These are phyloP conservation scores for Empis livida DNA, from an alignment of 2,888 invertebrate genomes.

Conservation along the genomic window DNA sequence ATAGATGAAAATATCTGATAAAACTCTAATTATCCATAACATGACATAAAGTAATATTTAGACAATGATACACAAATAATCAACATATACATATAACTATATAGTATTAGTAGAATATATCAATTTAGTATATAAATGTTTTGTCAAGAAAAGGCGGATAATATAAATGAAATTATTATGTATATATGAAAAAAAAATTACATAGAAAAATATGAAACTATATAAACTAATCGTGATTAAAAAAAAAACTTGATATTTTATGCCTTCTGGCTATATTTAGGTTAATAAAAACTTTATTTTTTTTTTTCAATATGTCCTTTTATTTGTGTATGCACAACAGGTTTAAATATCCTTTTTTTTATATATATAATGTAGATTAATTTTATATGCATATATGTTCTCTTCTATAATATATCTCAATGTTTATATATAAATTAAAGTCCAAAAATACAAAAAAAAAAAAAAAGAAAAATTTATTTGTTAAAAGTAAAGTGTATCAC, in stretches of 20 bases:
- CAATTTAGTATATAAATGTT: too few relatives aligned
- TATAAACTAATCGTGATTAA: too few relatives aligned
- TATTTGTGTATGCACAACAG: background rate
- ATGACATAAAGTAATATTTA: slow-evolving; percentile 10
- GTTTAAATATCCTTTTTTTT: background rate
- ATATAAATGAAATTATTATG: too few relatives aligned
- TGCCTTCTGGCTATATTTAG: too few relatives aligned
- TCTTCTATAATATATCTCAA: background rate
- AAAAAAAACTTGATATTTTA: too few relatives aligned
- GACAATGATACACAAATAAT: background rate
- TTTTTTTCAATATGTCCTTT: background rate
- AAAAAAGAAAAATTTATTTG: too few relatives aligned
- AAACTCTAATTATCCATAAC: slow-evolving; percentile 10
- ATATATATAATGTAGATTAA: background rate
- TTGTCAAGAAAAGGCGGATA: too few relatives aligned
- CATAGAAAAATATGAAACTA: too few relatives aligned
- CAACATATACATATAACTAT: background rate
- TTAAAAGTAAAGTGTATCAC: background rate
- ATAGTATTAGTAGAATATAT: too few relatives aligned
- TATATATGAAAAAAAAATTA: too few relatives aligned
- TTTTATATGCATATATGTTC: too few relatives aligned
- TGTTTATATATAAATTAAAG: background rate
- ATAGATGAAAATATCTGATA: background rate
- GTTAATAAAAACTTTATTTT: background rate
- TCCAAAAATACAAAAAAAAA: too few relatives aligned